Percentiles rank a stretch among this genome's conserved stretches.
Evolutionary conservation across 2,113 vertebrate species (phyloP).

Genomic region (Sorex fumeus): DNA sequence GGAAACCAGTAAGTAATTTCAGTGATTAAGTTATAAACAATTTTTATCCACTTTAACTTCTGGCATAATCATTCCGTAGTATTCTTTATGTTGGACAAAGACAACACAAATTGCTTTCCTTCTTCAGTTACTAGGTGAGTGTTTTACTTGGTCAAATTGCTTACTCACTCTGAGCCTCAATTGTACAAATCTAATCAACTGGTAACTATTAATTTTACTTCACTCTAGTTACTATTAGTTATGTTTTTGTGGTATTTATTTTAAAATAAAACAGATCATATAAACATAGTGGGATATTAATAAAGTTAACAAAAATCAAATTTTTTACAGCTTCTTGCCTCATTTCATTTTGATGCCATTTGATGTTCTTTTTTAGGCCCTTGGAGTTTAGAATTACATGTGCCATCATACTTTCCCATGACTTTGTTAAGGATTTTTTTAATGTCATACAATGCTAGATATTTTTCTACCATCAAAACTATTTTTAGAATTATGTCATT

Average conservation of each 20-base stretch:
- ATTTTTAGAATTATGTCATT: neutral
- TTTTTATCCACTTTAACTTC: neutral
- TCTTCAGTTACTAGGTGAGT: neutral
- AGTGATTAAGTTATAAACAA: conserved; percentile 17
- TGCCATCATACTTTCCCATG: neutral
- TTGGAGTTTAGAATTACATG: neutral
- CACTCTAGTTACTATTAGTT: neutral
- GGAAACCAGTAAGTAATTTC: conserved; percentile 92
- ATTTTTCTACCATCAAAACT: neutral
- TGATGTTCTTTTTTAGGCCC: neutral
- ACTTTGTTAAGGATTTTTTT: neutral
- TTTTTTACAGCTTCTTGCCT: neutral
- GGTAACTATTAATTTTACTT: neutral
- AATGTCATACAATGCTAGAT: neutral
- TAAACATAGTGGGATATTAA: neutral
- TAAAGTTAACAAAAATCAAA: neutral
- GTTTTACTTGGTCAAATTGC: neutral
- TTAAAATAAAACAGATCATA: conserved; percentile 21
- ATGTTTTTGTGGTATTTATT: neutral
- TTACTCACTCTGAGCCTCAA: neutral
- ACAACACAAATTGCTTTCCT: conserved; percentile 1
- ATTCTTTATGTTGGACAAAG: neutral
- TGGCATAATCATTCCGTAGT: neutral
- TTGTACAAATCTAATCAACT: neutral
- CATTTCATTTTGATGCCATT: conserved; percentile 2